Evolutionary conservation across 2,113 vertebrate genomes (phyloP).

Genomic region (Gambusia holbrooki): DNA sequence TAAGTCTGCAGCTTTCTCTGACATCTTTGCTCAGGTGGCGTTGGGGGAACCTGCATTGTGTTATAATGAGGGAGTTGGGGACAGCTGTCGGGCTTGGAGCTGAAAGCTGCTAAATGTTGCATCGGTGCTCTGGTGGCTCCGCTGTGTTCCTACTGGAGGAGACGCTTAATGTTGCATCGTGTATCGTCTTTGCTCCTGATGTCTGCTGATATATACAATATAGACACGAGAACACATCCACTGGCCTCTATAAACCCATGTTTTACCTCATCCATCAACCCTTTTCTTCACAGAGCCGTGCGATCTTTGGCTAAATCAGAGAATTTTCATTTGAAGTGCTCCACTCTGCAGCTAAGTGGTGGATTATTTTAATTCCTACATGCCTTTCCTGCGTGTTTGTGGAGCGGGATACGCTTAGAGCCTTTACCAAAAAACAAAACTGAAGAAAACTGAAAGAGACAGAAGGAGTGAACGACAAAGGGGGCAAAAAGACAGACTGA

Average conservation of each 20-base stretch:
- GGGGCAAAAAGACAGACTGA: slow-evolving; percentile 2
- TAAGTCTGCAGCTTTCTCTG: background rate
- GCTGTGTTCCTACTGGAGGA: background rate
- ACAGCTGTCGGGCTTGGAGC: background rate
- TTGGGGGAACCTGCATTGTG: too few relatives aligned
- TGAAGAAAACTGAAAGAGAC: slow-evolving; percentile 15
- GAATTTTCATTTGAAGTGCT: slow-evolving; percentile 17
- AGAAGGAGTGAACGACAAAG: slow-evolving; percentile 18
- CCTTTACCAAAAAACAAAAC: background rate
- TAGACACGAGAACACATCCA: slow-evolving; percentile 20
- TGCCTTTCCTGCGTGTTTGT: background rate
- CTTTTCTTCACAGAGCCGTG: slow-evolving; percentile 36
- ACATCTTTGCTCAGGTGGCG: background rate
- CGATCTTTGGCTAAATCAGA: slow-evolving; percentile 2
- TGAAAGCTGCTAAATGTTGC: slow-evolving; percentile 11
- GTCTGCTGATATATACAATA: background rate
- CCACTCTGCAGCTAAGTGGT: slow-evolving; percentile 6
- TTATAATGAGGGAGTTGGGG: background rate
- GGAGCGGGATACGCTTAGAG: background rate
- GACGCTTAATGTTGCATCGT: background rate
- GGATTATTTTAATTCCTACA: background rate
- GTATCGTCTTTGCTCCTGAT: background rate
- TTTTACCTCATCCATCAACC: slow-evolving; percentile 68
- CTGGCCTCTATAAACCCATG: slow-evolving; percentile 43
- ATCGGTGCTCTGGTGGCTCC: background rate